A percentile compares a stretch with the other conserved stretches of the same genome.
Conservation (phyloP, 1,140 invertebrate genomes). For the Calliphora vicina region DNA sequence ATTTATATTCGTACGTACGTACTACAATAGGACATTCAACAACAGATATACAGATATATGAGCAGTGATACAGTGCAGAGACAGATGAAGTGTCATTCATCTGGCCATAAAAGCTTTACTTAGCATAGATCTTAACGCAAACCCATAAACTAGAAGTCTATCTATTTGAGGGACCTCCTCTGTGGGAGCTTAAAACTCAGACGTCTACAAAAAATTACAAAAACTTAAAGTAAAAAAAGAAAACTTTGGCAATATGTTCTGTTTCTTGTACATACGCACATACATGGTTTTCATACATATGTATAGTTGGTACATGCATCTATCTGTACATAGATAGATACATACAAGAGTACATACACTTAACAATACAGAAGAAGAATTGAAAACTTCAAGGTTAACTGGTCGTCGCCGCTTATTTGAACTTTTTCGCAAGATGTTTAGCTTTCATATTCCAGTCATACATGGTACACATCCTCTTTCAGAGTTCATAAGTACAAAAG, state of each 20-base stretch:
- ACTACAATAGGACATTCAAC: neutral
- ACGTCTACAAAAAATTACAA: neutral
- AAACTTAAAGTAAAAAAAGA: neutral
- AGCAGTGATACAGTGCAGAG: neutral
- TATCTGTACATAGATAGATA: neutral
- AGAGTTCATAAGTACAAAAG: conserved; percentile 1
- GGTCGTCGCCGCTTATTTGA: conserved; percentile 3
- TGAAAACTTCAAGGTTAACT: conserved; percentile 13
- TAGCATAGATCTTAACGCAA: conserved; percentile 13
- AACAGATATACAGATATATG: conserved; percentile 9
- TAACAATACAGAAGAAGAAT: neutral
- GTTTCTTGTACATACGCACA: neutral
- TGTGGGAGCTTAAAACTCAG: conserved; percentile 8
- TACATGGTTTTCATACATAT: neutral
- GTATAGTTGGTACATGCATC: neutral
- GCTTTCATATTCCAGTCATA: conserved; percentile 9
- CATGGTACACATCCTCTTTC: neutral
- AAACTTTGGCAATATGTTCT: neutral
- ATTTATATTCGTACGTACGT: too few relatives aligned
- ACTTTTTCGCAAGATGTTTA: conserved; percentile 6
- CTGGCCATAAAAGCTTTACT: conserved; percentile 16
- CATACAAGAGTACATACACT: neutral
- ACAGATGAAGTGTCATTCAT: conserved; percentile 16
- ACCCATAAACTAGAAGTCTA: conserved; percentile 5
- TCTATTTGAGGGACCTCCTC: conserved; percentile 4